These are phyloP conservation scores for Nerophis lumbriciformis DNA, from an alignment of 2,113 vertebrate species.

Conservation along the genomic window DNA sequence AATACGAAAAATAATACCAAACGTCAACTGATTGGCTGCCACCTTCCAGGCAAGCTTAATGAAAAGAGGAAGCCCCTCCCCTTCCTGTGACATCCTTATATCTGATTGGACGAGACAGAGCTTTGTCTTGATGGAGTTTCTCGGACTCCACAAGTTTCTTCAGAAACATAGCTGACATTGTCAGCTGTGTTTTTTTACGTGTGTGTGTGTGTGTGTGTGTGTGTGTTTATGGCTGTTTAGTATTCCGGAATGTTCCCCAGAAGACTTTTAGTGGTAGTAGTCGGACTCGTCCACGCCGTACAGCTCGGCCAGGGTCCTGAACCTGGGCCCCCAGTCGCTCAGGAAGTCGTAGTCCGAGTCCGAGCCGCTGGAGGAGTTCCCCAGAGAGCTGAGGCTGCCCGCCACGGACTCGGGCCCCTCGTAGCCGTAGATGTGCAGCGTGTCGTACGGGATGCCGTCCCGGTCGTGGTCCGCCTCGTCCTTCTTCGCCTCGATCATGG, in stretches of 20 bases:
- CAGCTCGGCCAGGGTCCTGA: conserved; percentile 89
- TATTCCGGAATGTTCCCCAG: conserved; percentile 14
- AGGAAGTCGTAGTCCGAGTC: conserved; percentile 92
- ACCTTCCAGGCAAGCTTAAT: background rate
- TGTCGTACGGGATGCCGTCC: conserved; percentile 86
- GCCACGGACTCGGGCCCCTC: conserved; percentile 88
- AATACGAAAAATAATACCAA: background rate
- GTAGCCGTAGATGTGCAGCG: conserved; percentile 90
- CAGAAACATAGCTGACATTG: conserved; percentile 9
- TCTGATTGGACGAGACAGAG: background rate
- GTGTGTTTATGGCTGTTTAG: conserved; percentile 40
- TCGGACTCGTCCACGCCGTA: conserved; percentile 79
- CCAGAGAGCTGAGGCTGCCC: conserved; percentile 89
- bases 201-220: conserved; percentile 3
- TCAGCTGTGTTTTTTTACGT: conserved; percentile 1
- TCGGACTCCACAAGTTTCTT: background rate
- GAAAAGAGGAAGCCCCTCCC: background rate
- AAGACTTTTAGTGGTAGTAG: conserved; percentile 59
- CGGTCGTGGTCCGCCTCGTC: conserved; percentile 89
- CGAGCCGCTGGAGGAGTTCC: conserved; percentile 78
- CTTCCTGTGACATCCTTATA: background rate
- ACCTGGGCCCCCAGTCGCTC: conserved; percentile 92
- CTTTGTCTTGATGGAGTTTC: background rate
- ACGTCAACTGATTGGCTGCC: conserved; percentile 8
- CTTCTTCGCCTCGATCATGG: conserved; percentile 93